These are phyloP conservation scores for Cheilosia scutellata DNA, from an alignment of 2,888 invertebrate species.

Conservation along the genomic window DNA sequence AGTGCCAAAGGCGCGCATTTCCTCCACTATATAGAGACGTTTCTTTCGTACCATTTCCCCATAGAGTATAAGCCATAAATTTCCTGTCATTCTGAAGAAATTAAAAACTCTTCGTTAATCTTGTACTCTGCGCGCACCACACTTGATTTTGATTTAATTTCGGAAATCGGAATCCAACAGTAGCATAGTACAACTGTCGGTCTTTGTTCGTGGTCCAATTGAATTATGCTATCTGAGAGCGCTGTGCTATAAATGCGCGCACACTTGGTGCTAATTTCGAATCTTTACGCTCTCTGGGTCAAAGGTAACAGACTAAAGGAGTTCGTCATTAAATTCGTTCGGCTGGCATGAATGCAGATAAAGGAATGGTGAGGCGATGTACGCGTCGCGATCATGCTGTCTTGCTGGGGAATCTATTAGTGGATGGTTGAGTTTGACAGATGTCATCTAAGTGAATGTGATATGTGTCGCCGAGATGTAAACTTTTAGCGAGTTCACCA, in stretches of 20 bases:
- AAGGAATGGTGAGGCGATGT: constrained; percentile 25
- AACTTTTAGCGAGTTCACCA: constrained; percentile 60
- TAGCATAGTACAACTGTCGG: constrained; percentile 19
- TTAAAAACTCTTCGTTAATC: constrained; percentile 64
- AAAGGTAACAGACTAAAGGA: constrained; percentile 83
- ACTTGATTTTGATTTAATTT: constrained; percentile 74
- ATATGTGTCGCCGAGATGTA: constrained; percentile 63
- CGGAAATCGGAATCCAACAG: constrained; percentile 60
- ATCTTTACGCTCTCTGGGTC: constrained; percentile 79
- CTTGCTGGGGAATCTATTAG: constrained; percentile 66
- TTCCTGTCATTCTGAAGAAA: constrained; percentile 67
- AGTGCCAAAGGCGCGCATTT: constrained; percentile 24
- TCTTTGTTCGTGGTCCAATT: constrained; percentile 83
- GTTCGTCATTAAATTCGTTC: constrained; percentile 81
- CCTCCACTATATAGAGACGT: constrained; percentile 40
- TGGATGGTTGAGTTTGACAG: constrained; percentile 64
- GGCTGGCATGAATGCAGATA: constrained; percentile 23
- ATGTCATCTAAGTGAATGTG: constrained; percentile 72
- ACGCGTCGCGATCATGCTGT: constrained; percentile 51
- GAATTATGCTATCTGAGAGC: constrained; percentile 80
- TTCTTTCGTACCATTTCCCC: constrained; percentile 54
- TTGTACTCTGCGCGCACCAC: constrained; percentile 31
- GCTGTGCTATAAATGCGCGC: constrained; percentile 76
- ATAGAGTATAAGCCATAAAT: constrained; percentile 69
- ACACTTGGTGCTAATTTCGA: constrained; percentile 74